phyloP scores from a whole-genome alignment of 2,888 invertebrate species.

The Lysandra coridon region DNA sequence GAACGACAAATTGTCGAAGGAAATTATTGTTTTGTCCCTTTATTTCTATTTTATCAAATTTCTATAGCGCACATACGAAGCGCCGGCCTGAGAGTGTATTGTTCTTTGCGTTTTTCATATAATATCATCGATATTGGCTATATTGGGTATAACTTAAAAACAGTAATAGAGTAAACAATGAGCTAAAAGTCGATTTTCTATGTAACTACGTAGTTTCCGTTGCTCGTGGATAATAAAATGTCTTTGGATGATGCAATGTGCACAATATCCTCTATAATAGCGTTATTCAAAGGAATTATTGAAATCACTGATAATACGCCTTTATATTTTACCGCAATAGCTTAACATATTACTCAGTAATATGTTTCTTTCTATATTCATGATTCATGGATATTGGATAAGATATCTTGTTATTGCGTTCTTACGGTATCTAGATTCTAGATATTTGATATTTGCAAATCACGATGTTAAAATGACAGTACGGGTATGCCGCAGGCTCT shows the following conservation, averaged over 20 bases:
- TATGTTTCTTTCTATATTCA: background rate
- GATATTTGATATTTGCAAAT: background rate
- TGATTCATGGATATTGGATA: background rate
- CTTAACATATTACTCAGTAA: background rate
- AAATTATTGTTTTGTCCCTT: too few species aligned
- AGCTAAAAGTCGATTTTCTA: too few species aligned
- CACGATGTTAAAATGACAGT: background rate
- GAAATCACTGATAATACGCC: constrained; percentile 9
- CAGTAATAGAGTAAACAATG: too few species aligned
- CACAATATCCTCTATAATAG: background rate
- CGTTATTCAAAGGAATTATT: background rate
- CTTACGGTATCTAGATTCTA: background rate
- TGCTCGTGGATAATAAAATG: background rate
- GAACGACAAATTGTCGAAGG: too few species aligned
- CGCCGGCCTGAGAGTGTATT: too few species aligned
- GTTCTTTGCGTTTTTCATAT: too few species aligned
- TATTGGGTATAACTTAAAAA: too few species aligned
- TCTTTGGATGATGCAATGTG: background rate
- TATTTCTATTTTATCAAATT: too few species aligned
- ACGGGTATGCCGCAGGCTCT: too few species aligned
- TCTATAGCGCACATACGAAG: too few species aligned
- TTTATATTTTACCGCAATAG: background rate
- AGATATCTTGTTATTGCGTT: background rate
- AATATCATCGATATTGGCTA: too few species aligned
- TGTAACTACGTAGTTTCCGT: too few species aligned